Evolutionary conservation across 2,888 invertebrate genomes (phyloP), one percentile per base, ranked within the genome.

Genomic region (Eupeodes luniger): DNA sequence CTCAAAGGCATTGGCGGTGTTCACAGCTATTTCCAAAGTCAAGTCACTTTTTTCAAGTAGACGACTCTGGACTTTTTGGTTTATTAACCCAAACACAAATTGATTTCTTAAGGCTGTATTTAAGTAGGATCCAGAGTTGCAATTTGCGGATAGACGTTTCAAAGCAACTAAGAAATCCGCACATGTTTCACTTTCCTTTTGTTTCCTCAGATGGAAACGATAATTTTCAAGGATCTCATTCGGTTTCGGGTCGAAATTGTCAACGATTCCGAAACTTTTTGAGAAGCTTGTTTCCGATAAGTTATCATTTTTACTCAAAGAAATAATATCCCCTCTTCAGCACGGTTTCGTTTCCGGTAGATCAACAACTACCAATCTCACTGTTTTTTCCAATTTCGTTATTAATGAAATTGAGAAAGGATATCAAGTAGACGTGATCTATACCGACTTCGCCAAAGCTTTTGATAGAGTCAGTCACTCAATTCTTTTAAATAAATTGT

Each of bases 41-140:
- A 36, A 14, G 4, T 55, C 12, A 34, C 16, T 40, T 19, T n/a
- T 12, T 47, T 69, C 49, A 6, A 78, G 14, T n/a, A 78, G n/a
- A 19, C 51, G 62, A 59, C 78, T 72, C 47, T 82, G 64, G 34
- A 70, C 61, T 47, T 49, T 34, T 55, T 77, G 76, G 19, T 64
- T 82, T 55, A 47, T 27, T 9, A 89, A 55, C 1, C 85, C 84
- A 78, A 84, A 83, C 14, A 83, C 88, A n/a, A 84, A 84, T 66
- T 88, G 83, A 36, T 88, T 88, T 27, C 85, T 51, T 19, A 89
- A 40, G 10, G 89, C 85, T 40, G 69, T 69, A 47, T 88, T 51
- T 34, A 80, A 72, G 57, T 87, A 53, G 4, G 11, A 16, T 47
- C 80, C 79, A 74, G 81, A 85, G 44, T 77, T 72, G 53, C 77